Evolutionary conservation across 2,888 invertebrate genomes (phyloP).

Genomic region (Cerastis leucographa): DNA sequence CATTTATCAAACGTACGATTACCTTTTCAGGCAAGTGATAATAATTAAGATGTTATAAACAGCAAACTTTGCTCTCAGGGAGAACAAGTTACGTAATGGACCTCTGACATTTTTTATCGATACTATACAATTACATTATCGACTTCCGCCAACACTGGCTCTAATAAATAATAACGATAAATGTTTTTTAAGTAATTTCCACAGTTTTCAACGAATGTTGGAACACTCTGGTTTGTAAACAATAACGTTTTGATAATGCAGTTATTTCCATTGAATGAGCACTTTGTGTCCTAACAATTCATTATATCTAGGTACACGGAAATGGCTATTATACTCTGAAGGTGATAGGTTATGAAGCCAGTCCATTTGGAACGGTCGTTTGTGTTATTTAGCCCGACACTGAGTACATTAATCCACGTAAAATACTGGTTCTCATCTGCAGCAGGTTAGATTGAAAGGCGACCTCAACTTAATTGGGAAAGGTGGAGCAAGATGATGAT

Average conservation of each 20-base stretch:
- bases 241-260: constrained; percentile 41
- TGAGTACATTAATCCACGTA: neutral
- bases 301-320: constrained; percentile 47
- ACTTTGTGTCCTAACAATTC: constrained; percentile 52
- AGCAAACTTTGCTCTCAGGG: neutral
- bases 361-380: constrained; percentile 16
- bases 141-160: constrained; percentile 37
- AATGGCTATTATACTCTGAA: constrained; percentile 39
- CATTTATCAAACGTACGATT: neutral
- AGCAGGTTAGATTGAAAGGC: no score
- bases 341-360: constrained; percentile 34
- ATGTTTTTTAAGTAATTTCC: constrained; percentile 17
- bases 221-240: constrained; percentile 34
- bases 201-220: constrained; percentile 10
- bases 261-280: constrained; percentile 54
- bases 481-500: no score
- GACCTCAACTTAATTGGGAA: no score
- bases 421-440: no score
- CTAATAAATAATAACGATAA: constrained; percentile 3
- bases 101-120: constrained; percentile 36
- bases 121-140: constrained; percentile 14
- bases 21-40: neutral
- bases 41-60: neutral
- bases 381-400: neutral
- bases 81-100: constrained; percentile 35